Percentiles rank a stretch among this genome's conserved stretches.
Evolutionary conservation across 2,113 vertebrate genomes (phyloP).

Genomic region (Neofelis nebulosa): DNA sequence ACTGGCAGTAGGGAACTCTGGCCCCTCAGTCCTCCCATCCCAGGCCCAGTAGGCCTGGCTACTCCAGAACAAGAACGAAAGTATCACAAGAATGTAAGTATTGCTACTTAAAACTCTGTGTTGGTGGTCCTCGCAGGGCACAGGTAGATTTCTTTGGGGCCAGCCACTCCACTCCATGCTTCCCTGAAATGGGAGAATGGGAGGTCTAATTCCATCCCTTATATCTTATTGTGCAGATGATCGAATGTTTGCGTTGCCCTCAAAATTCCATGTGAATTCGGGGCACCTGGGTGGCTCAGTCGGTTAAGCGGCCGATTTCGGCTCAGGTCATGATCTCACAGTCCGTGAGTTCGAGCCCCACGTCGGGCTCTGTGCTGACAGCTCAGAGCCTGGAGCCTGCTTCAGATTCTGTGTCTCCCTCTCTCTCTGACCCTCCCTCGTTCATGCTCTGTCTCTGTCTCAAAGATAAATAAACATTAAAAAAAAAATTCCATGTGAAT

Average conservation of each 20-base stretch:
- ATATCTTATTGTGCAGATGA: not conserved
- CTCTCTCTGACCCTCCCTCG: too few species aligned
- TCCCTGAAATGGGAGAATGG: not conserved
- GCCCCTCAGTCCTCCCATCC: not conserved
- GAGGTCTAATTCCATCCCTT: not conserved
- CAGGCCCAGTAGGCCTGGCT: not conserved
- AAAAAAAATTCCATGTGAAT: not conserved
- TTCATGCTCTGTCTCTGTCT: too few species aligned
- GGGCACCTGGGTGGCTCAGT: too few species aligned
- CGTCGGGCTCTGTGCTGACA: too few species aligned
- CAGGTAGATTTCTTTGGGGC: not conserved
- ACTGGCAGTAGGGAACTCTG: not conserved
- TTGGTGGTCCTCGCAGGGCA: not conserved
- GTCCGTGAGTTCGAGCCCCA: too few species aligned
- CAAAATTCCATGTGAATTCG: not conserved
- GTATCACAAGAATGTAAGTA: not conserved
- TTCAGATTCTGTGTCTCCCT: too few species aligned
- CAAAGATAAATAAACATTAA: too few species aligned
- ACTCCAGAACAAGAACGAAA: not conserved
- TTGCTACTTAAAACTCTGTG: too few species aligned
- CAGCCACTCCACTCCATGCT: not conserved
- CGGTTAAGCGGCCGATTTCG: too few species aligned
- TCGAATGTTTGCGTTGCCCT: not conserved
- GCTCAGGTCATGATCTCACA: too few species aligned
- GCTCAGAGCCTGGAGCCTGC: too few species aligned